Conservation (phyloP, 2,888 invertebrate species). For the Melinaea menophilus region DNA sequence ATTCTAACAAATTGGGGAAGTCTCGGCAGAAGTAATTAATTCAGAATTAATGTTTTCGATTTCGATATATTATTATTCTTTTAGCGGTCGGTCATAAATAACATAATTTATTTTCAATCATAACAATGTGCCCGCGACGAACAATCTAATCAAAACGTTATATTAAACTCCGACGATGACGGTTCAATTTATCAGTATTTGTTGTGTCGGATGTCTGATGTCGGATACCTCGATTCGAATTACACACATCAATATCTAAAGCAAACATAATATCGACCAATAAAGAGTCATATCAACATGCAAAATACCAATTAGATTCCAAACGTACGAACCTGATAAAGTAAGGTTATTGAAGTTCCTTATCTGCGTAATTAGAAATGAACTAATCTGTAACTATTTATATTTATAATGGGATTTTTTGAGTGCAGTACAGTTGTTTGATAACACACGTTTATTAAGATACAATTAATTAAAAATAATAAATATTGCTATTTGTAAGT, state of each 20-base stretch:
- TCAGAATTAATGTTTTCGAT: constrained; percentile 20
- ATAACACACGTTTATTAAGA: constrained; percentile 40
- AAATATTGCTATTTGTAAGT: no score
- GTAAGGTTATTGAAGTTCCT: constrained; percentile 72
- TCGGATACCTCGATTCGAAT: constrained; percentile 60
- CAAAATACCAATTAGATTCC: constrained; percentile 77
- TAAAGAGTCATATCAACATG: constrained; percentile 76
- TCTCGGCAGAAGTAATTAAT: constrained; percentile 49
- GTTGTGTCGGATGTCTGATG: constrained; percentile 39
- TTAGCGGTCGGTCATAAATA: constrained; percentile 29
- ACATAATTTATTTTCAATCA: constrained; percentile 13
- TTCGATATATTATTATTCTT: constrained; percentile 18
- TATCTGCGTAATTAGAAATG: constrained; percentile 76
- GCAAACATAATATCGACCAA: constrained; percentile 75
- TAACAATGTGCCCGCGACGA: constrained; percentile 3
- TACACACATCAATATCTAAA: constrained; percentile 71
- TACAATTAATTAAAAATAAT: constrained; percentile 8
- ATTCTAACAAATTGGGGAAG: constrained; percentile 57
- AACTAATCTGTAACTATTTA: constrained; percentile 75
- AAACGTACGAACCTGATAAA: constrained; percentile 75
- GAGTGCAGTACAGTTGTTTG: constrained; percentile 60
- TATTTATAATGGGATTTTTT: constrained; percentile 69
- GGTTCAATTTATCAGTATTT: constrained; percentile 43
- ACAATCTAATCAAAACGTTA: constrained; percentile 23
- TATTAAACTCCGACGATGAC: constrained; percentile 37